phyloP scores from a whole-genome alignment of 2,888 invertebrate genomes.

The Meliscaeva auricollis region DNA sequence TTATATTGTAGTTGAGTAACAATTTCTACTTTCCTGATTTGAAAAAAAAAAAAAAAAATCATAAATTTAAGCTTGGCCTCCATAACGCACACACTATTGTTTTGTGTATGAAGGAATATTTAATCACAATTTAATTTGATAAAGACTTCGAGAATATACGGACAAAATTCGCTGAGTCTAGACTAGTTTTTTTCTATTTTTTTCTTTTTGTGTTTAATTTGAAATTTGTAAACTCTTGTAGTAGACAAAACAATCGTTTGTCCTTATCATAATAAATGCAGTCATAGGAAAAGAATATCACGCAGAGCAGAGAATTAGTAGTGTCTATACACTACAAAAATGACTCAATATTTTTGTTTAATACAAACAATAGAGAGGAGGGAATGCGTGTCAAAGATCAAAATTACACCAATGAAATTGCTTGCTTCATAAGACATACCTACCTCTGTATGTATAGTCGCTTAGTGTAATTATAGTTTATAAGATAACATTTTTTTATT shows the following conservation, averaged over 20 bases:
- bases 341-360: conserved; percentile 59
- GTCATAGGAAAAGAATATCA: conserved; percentile 18
- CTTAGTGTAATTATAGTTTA: conserved; percentile 48
- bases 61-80: conserved; percentile 10
- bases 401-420: conserved; percentile 77
- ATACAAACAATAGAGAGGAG: conserved; percentile 44
- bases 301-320: conserved; percentile 16
- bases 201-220: conserved; percentile 40
- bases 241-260: conserved; percentile 65
- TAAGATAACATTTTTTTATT: conserved; percentile 23
- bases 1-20: too few species aligned
- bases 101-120: neutral
- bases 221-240: conserved; percentile 43
- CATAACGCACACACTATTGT: conserved; percentile 2
- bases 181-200: conserved; percentile 38
- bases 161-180: conserved; percentile 34
- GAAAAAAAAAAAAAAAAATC: neutral
- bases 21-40: neutral
- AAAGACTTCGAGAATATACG: conserved; percentile 2
- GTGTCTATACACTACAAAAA: conserved; percentile 25
- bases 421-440: neutral
- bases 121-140: conserved; percentile 39
- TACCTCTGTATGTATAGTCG: neutral
- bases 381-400: conserved; percentile 81
- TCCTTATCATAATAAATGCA: conserved; percentile 56